These are phyloP conservation scores for Atractosteus spatula DNA, from an alignment of 2,113 vertebrate species.

Conservation along the genomic window DNA sequence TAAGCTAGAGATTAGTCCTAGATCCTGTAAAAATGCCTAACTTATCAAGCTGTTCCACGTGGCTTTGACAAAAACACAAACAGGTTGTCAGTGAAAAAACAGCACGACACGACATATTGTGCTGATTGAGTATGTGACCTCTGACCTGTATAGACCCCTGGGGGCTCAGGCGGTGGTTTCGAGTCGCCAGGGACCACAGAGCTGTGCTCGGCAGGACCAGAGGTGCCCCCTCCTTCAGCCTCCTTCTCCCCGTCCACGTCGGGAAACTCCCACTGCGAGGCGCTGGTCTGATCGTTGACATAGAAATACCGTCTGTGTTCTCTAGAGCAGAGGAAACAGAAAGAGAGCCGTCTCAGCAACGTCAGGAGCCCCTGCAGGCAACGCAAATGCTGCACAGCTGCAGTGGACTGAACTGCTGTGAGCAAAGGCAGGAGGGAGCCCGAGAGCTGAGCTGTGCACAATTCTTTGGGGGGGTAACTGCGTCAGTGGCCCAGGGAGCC, in stretches of 20 bases:
- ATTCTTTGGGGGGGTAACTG: neutral
- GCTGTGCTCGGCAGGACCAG: conserved; percentile 50
- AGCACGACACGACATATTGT: too few relatives aligned
- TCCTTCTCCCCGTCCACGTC: conserved; percentile 80
- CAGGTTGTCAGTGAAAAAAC: too few relatives aligned
- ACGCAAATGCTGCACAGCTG: conserved; percentile 39
- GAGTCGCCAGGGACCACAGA: conserved; percentile 51
- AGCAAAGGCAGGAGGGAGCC: conserved; percentile 23
- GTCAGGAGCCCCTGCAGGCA: conserved; percentile 30
- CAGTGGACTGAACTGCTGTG: neutral
- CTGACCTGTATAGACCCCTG: conserved; percentile 38
- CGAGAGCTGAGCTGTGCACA: neutral
- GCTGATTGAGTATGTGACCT: neutral
- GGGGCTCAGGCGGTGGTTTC: conserved; percentile 29
- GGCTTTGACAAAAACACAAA: too few relatives aligned
- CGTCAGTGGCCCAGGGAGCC: neutral
- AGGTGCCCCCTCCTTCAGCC: conserved; percentile 46
- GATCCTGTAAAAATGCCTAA: too few relatives aligned
- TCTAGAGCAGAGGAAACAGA: conserved; percentile 96
- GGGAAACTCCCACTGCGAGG: conserved; percentile 97
- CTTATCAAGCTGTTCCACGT: too few relatives aligned
- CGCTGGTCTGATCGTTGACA: conserved; percentile 91
- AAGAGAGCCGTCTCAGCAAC: conserved; percentile 65
- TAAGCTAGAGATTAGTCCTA: too few relatives aligned
- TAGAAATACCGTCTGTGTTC: conserved; percentile 99